Conservation (phyloP, 2,113 vertebrate species). For the Gila orcuttii region DNA sequence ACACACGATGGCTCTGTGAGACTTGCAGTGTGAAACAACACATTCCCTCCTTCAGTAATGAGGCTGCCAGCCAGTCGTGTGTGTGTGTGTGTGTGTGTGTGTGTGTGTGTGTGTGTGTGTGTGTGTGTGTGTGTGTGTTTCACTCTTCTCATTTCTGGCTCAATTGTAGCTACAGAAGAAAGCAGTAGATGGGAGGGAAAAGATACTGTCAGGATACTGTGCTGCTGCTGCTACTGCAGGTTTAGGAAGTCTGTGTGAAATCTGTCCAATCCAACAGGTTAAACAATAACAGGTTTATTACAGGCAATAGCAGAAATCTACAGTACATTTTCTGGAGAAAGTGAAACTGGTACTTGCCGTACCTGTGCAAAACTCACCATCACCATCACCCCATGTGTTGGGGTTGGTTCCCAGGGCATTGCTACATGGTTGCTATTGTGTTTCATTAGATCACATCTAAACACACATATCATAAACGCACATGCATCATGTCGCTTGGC, state of each 20-base stretch:
- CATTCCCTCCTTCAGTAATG: constrained; percentile 39
- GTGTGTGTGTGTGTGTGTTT: not conserved
- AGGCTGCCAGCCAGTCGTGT: constrained; percentile 27
- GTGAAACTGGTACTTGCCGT: not conserved
- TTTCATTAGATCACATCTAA: too few relatives aligned
- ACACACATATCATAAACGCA: too few relatives aligned
- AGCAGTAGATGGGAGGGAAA: constrained; percentile 7
- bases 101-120: not conserved
- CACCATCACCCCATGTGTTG: not conserved
- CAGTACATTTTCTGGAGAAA: not conserved
- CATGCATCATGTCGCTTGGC: too few relatives aligned
- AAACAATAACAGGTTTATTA: constrained; percentile 13
- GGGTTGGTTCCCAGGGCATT: not conserved
- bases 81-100: not conserved
- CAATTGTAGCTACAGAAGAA: constrained; percentile 45
- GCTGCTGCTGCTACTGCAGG: constrained; percentile 32
- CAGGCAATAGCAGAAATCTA: not conserved
- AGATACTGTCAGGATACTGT: constrained; percentile 25
- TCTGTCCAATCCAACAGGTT: constrained; percentile 45
- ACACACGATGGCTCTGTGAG: constrained; percentile 24
- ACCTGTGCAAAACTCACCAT: not conserved
- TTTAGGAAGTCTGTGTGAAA: constrained; percentile 40
- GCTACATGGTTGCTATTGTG: not conserved
- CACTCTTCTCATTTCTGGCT: constrained; percentile 16
- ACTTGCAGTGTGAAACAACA: constrained; percentile 44